A percentile compares a stretch with the other conserved stretches of the same genome.
phyloP scores from a whole-genome alignment of 2,113 vertebrate species.

The Tylochromis polylepis region DNA sequence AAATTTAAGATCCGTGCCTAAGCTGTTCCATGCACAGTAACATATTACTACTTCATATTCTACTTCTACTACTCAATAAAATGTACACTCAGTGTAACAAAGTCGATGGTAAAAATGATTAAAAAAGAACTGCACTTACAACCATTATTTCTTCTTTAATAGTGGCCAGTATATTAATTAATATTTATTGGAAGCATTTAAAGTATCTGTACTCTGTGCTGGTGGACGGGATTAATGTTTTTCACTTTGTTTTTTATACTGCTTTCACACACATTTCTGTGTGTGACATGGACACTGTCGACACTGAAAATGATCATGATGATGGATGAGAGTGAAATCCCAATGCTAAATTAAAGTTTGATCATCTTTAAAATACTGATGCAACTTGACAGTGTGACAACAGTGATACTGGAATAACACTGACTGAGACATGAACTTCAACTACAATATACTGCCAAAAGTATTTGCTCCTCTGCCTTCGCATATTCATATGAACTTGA shows the following conservation, averaged over 20 bases:
- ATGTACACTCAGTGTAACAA: neutral
- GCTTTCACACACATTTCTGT: too few relatives aligned
- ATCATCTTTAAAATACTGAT: too few relatives aligned
- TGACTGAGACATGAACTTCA: too few relatives aligned
- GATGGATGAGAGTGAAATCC: too few relatives aligned
- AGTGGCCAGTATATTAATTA: rapidly evolving
- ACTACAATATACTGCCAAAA: too few relatives aligned
- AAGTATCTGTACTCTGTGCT: neutral
- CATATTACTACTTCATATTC: neutral
- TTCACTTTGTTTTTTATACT: neutral
- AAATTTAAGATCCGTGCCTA: neutral
- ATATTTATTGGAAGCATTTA: neutral
- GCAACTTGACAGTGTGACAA: too few relatives aligned
- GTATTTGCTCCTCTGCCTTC: too few relatives aligned
- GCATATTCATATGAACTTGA: too few relatives aligned
- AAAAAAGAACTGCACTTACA: neutral
- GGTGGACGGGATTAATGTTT: neutral
- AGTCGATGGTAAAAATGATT: rapidly evolving
- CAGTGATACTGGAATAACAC: too few relatives aligned
- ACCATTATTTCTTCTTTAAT: neutral
- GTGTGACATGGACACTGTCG: too few relatives aligned
- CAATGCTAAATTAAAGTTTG: too few relatives aligned
- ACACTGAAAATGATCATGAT: too few relatives aligned
- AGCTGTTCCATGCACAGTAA: rapidly evolving
- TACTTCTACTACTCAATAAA: rapidly evolving